Conservation (phyloP, 2,113 vertebrate genomes). For the Myiagra hebetior region DNA sequence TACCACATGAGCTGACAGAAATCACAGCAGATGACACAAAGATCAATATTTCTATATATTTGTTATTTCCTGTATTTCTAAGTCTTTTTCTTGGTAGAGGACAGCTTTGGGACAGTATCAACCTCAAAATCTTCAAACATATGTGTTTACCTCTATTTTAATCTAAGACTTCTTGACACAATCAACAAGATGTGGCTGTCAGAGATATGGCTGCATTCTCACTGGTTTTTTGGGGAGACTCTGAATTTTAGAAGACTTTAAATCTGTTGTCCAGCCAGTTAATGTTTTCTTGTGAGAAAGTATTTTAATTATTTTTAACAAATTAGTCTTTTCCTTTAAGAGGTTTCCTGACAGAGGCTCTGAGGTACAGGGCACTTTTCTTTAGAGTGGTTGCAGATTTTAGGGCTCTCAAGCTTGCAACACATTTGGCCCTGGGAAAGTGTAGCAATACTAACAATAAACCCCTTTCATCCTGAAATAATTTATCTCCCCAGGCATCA, state of each 20-base stretch:
- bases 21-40: not conserved
- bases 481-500: not conserved
- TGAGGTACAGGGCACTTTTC: not conserved
- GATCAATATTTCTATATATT: not conserved
- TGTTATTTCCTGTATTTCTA: not conserved
- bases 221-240: not conserved
- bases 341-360: not conserved
- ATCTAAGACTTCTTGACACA: not conserved
- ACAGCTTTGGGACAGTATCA: not conserved
- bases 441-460: not conserved
- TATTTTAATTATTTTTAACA: not conserved
- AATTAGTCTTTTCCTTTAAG: not conserved
- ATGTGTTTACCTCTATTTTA: not conserved
- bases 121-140: not conserved
- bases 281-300: not conserved
- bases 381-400: not conserved
- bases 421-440: not conserved
- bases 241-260: not conserved
- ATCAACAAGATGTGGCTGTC: not conserved
- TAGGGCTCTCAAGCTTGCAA: not conserved
- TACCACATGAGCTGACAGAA: not conserved
- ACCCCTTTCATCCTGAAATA: not conserved
- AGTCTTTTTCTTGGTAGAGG: not conserved
- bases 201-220: not conserved
- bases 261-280: not conserved